Base-by-base conservation (phyloP, 2,888 invertebrate species). In the Isotomurus palustris region DNA sequence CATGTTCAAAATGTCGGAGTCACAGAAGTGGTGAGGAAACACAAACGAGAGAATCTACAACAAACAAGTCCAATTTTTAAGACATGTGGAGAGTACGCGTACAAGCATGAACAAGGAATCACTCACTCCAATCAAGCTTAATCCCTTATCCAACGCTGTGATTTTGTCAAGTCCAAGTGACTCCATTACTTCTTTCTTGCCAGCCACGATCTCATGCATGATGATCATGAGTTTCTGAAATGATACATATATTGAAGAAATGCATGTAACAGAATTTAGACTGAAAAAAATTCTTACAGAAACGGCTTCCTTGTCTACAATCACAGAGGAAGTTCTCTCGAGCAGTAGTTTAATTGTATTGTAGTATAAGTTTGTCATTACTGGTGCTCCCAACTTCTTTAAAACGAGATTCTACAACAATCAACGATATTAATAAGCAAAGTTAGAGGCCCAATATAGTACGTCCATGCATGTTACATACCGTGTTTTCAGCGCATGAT, bases 271-370 rank as follows among this genome's bases (percentile, higher is more conserved):
- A 28, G n/a, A 44, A 21, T 8, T 44, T 24, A n/a, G 44, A 12
- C 10, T 44, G 22, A 12, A 38, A 51, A 19, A 38, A n/a, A 49
- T 35, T 52, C 66, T 69, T 72, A 89, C 84, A 63, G 86, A 83
- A 70, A 95, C 82, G 0, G 94, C 88, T 64, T 88, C 87, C 71
- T 86, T 86, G 75, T 97, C 97, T 12, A 97, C 88, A 88, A 96
- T 91, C 4, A 97, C 93, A 0, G 93, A 94, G 64, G 94, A 94
- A 14, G 94, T 88, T 58, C 96, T 82, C 76, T 96, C 96, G 56
- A 97, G 78, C 45, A 97, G 76, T 84, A 91, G 91, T 79, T 96
- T 96, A 38, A 96, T 89, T 1, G 92, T 93, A 75, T 92, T 93
- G 78, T 95, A 95, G 76, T 95, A 91, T 32, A 92, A 78, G 77